Conservation (phyloP, 2,113 vertebrate genomes). For the Octodon degus region DNA sequence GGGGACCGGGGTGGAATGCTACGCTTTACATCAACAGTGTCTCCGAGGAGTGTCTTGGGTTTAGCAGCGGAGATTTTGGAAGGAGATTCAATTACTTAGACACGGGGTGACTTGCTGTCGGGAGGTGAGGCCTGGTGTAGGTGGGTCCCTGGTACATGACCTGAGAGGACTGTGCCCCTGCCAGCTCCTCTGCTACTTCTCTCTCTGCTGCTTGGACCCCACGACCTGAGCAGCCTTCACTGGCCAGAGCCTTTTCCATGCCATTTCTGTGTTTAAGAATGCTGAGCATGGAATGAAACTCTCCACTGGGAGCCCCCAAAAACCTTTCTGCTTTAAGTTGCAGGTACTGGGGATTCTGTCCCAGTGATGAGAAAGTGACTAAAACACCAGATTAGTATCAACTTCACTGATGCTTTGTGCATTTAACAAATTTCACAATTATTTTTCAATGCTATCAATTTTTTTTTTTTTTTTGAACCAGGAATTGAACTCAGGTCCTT, state of each 20-base stretch:
- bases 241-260: background rate
- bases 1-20: background rate
- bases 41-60: background rate
- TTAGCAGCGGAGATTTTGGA: background rate
- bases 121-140: background rate
- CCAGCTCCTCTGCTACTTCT: background rate
- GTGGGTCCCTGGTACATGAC: background rate
- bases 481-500: too few species aligned
- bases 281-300: background rate
- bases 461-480: too few species aligned
- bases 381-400: background rate
- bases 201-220: background rate
- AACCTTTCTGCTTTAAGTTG: background rate
- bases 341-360: background rate
- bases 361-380: background rate
- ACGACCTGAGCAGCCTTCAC: background rate
- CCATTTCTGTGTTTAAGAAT: background rate
- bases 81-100: background rate
- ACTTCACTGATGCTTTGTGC: background rate
- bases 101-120: background rate
- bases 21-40: background rate
- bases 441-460: background rate
- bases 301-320: background rate
- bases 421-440: background rate
- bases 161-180: background rate